Base-by-base conservation (phyloP, 2,888 invertebrate genomes). In the Epirrhoe tristata region DNA sequence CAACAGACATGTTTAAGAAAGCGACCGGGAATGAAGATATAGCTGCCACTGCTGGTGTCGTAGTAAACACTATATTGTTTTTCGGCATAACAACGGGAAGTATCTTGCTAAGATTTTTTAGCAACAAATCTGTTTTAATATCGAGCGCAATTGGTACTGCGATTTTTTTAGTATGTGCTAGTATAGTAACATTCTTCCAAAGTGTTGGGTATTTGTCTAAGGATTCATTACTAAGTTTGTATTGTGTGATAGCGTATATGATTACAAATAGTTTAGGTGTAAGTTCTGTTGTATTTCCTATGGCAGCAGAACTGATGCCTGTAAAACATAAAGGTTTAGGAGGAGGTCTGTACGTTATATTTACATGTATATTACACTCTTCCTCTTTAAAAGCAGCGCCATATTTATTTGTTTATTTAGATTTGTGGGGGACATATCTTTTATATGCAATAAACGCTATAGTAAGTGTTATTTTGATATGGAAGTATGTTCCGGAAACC, bases 301-400 rank as follows among this genome's bases (percentile, higher is more conserved):
- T 73, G 8, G 55, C 68, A n/a, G 66, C 67, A n/a, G 74, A 73
- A 53, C 34, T 75, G 24, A 71, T 75, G 70, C 75, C 75, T 6
- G 70, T 75, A 2, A 75, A 72, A 32, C 71, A 75, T 43, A 66
- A 70, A 53, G 71, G 67, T 2, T 0, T 73, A 10, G 72, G 72
- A 3, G 74, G 74, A 10, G 66, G 58, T 6, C 24, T 74, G 1
- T 70, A 62, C 43, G 57, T 71, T 12, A 50, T 72, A 43, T 56
- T 34, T 17, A 60, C 57, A 8, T 66, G 73, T 48, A 5, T 69
- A 8, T 16, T 72, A 5, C 60, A 62, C 16, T 14, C 68, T 0
- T 46, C 70, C 1, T 66, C 71, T 14, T 12, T 73, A 10, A 74
- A 74, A 53, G 12, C 63, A 34, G 46, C 67, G 0, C 73, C 74